phyloP scores from a whole-genome alignment of 2,113 vertebrate genomes.

The Eptatretus burgeri region DNA sequence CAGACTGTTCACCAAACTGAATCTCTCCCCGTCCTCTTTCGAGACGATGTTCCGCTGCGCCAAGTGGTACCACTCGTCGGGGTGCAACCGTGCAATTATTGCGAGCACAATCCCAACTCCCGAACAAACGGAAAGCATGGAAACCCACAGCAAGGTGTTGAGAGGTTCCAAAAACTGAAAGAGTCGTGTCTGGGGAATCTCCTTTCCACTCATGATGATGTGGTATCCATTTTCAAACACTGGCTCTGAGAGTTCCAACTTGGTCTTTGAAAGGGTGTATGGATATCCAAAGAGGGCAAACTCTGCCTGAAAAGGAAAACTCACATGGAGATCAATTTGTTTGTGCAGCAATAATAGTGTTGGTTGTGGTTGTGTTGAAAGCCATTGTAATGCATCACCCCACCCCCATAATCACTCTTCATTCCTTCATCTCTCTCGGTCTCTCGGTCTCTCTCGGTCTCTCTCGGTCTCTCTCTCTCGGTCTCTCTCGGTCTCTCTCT shows the following conservation, averaged over 20 bases:
- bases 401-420: background rate
- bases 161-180: slow-evolving; percentile 4
- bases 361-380: background rate
- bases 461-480: background rate
- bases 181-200: background rate
- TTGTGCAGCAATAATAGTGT: background rate
- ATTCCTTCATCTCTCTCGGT: background rate
- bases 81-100: background rate
- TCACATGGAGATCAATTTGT: background rate
- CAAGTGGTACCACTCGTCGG: slow-evolving; percentile 5
- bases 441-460: background rate
- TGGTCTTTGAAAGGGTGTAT: background rate
- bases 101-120: background rate
- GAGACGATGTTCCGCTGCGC: slow-evolving; percentile 4
- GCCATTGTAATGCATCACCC: background rate
- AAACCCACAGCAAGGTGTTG: slow-evolving; percentile 5
- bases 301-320: background rate
- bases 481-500: background rate
- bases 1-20: slow-evolving; percentile 2
- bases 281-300: slow-evolving; percentile 4
- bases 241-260: background rate
- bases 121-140: background rate
- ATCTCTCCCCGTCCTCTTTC: slow-evolving; percentile 6
- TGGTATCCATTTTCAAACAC: slow-evolving; percentile 2
- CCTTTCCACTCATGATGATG: slow-evolving; percentile 5